Percentiles rank a stretch among this genome's conserved stretches.
Evolutionary conservation across 2,888 invertebrate species (phyloP).

Genomic region (Xiphydria camelus): DNA sequence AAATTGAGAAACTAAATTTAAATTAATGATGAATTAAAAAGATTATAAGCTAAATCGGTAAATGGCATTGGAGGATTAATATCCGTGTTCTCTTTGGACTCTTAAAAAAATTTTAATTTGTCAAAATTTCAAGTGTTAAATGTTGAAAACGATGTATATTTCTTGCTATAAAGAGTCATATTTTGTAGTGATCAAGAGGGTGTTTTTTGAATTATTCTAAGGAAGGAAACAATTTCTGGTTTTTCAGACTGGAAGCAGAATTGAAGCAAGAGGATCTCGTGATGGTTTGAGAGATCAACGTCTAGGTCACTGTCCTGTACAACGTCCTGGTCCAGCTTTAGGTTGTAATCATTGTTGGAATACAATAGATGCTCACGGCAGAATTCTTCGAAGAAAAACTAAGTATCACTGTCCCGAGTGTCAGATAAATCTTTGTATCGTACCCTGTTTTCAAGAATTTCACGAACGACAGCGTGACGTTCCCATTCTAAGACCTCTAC

Average conservation of each 20-base stretch:
- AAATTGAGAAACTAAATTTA: too few relatives aligned
- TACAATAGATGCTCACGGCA: conserved; percentile 80
- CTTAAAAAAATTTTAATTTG: too few relatives aligned
- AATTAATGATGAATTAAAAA: too few relatives aligned
- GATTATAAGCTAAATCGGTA: too few relatives aligned
- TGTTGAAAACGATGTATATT: too few relatives aligned
- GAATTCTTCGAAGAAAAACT: conserved; percentile 82
- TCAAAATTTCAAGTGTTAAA: too few relatives aligned
- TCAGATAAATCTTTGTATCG: conserved; percentile 85
- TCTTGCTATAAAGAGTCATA: too few relatives aligned
- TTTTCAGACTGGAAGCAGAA: conserved; percentile 25
- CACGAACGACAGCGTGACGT: conserved; percentile 66
- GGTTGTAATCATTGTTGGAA: conserved; percentile 93
- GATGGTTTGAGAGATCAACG: conserved; percentile 55
- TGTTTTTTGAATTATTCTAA: too few relatives aligned
- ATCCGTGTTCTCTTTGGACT: too few relatives aligned
- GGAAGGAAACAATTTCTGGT: conserved; percentile 3
- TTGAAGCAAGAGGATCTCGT: conserved; percentile 13
- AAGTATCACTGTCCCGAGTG: conserved; percentile 91
- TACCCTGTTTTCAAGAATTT: conserved; percentile 86
- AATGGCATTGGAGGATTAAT: too few relatives aligned
- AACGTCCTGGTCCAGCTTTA: conserved; percentile 80
- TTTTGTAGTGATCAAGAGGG: too few relatives aligned
- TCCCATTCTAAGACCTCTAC: conserved; percentile 35
- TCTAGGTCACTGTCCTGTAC: conserved; percentile 82